These are phyloP conservation scores for Sclerurus mexicanus DNA, from an alignment of 2,113 vertebrate genomes.

Conservation along the genomic window DNA sequence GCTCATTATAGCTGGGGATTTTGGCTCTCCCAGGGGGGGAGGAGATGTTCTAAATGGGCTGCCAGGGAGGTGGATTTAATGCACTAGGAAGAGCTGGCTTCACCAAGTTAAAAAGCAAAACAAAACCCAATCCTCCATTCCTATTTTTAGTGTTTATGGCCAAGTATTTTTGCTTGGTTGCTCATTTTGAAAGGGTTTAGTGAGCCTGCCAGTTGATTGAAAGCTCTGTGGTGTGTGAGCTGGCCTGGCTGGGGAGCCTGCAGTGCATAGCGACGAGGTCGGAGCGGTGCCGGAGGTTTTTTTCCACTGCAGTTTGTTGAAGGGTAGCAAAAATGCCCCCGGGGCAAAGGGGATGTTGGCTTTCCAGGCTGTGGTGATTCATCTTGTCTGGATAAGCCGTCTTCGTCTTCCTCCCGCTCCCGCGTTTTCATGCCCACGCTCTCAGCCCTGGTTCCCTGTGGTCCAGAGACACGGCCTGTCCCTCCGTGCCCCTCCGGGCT, in stretches of 20 bases:
- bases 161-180: conserved; percentile 71
- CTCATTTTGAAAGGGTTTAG: conserved; percentile 72
- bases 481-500: fast-evolving
- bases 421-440: not conserved
- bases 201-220: conserved; percentile 66
- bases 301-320: conserved; percentile 60
- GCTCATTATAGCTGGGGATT: conserved; percentile 33
- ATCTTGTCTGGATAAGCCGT: conserved; percentile 28
- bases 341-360: conserved; percentile 9
- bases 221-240: conserved; percentile 69
- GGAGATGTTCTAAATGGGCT: conserved; percentile 48
- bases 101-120: conserved; percentile 56
- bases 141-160: conserved; percentile 69
- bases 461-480: not conserved
- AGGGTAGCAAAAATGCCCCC: conserved; percentile 39
- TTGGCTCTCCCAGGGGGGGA: conserved; percentile 19
- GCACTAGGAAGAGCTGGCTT: conserved; percentile 49
- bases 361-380: conserved; percentile 36
- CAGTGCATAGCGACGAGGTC: conserved; percentile 52
- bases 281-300: conserved; percentile 5
- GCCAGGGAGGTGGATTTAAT: conserved; percentile 53
- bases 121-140: conserved; percentile 39
- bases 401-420: conserved; percentile 6
- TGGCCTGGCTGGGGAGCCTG: conserved; percentile 53
- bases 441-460: not conserved